These are phyloP conservation scores for Graptemys geographica DNA, from an alignment of 2,797 vertebrate genomes.

Conservation along the genomic window DNA sequence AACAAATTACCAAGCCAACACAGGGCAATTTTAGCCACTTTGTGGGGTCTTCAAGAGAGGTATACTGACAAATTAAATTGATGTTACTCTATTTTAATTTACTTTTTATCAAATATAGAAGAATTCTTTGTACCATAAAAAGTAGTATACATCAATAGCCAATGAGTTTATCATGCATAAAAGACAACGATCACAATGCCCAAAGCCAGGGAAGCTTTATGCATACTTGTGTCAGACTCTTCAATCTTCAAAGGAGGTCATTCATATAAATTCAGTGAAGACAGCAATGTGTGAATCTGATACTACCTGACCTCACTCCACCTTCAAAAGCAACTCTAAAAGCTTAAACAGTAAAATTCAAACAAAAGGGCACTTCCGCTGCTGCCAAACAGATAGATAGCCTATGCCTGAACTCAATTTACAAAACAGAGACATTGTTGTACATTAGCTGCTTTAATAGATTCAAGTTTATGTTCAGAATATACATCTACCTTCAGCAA, in stretches of 20 bases:
- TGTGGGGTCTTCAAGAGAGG: not conserved
- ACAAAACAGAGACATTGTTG: slow-evolving; percentile 85
- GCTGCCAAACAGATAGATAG: slow-evolving; percentile 86
- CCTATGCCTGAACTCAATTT: slow-evolving; percentile 85
- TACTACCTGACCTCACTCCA: slow-evolving; percentile 82
- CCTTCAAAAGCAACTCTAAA: slow-evolving; percentile 81
- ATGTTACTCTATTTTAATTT: slow-evolving; percentile 54
- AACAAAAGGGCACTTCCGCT: slow-evolving; percentile 78
- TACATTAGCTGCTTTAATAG: slow-evolving; percentile 84
- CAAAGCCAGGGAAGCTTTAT: slow-evolving; percentile 66
- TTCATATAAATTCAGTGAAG: slow-evolving; percentile 87
- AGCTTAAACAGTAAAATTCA: slow-evolving; percentile 84
- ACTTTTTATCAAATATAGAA: slow-evolving; percentile 44
- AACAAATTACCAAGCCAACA: slow-evolving; percentile 32
- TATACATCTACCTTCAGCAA: slow-evolving; percentile 80
- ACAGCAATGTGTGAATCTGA: slow-evolving; percentile 85
- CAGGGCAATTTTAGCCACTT: slow-evolving; percentile 33
- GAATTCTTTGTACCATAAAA: slow-evolving; percentile 29
- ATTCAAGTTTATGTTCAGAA: slow-evolving; percentile 85
- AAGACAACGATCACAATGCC: slow-evolving; percentile 72
- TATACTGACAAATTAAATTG: slow-evolving; percentile 9
- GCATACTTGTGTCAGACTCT: slow-evolving; percentile 73
- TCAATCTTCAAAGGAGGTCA: slow-evolving; percentile 85
- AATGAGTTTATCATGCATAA: slow-evolving; percentile 61
- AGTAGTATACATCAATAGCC: slow-evolving; percentile 56